A percentile compares a stretch with the other conserved stretches of the same genome.
These are phyloP conservation scores for Cephus spinipes DNA, from an alignment of 2,888 invertebrate species.

Conservation along the genomic window DNA sequence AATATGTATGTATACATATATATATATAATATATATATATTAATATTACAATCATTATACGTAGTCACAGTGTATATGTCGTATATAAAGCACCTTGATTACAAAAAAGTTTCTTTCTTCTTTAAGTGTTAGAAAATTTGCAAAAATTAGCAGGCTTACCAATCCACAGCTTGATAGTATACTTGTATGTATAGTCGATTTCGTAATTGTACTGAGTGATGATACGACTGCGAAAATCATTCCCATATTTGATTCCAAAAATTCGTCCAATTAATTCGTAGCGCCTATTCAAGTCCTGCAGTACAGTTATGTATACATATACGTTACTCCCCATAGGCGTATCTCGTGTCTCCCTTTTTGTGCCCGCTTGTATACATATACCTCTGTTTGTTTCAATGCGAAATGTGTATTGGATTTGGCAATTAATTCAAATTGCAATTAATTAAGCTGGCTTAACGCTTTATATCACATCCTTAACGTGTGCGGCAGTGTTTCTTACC, in stretches of 20 bases:
- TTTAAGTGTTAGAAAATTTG: slow-evolving; percentile 45
- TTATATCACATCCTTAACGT: slow-evolving; percentile 58
- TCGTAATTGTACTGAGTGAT: not conserved
- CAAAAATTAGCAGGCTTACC: slow-evolving; percentile 42
- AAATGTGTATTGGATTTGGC: not conserved
- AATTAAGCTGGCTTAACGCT: slow-evolving; percentile 44
- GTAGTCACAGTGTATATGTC: slow-evolving; percentile 37
- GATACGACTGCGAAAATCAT: not conserved
- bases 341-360: not conserved
- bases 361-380: not conserved
- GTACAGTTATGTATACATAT: not conserved
- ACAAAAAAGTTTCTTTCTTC: slow-evolving; percentile 40
- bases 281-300: not conserved
- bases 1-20: slow-evolving; percentile 45
- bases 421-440: slow-evolving; percentile 1
- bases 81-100: slow-evolving; percentile 58
- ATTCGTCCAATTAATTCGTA: not conserved
- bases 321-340: not conserved
- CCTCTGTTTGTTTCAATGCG: not conserved
- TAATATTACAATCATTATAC: slow-evolving; percentile 28
- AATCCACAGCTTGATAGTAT: slow-evolving; percentile 6
- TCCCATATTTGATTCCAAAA: not conserved
- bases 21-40: slow-evolving; percentile 40
- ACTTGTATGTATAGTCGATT: not conserved
- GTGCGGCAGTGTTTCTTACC: slow-evolving; percentile 53